Percentiles rank a stretch among this genome's conserved stretches.
phyloP scores from a whole-genome alignment of 2,888 invertebrate genomes.

The Sarcophaga variegata region DNA sequence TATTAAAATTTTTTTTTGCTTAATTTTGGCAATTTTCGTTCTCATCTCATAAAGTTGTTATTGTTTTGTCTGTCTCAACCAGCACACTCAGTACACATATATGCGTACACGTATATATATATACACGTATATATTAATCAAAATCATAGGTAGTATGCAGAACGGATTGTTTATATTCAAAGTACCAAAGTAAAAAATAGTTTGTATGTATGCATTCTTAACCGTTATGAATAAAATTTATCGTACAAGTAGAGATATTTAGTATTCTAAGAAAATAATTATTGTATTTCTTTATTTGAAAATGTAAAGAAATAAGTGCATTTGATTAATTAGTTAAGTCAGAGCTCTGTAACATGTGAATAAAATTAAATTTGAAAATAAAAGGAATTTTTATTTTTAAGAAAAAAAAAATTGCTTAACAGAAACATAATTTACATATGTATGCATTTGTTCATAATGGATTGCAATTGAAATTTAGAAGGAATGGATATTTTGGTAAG shows the following conservation, averaged over 20 bases:
- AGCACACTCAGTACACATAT: conserved; percentile 5
- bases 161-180: too few species aligned
- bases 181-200: neutral
- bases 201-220: conserved; percentile 22
- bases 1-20: neutral
- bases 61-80: conserved; percentile 33
- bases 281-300: neutral
- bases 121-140: neutral
- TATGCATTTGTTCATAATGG: too few species aligned
- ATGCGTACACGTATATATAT: neutral
- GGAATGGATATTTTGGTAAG: too few species aligned
- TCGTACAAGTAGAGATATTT: conserved; percentile 36
- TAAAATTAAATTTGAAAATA: neutral
- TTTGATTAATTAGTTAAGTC: neutral
- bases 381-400: too few species aligned
- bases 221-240: conserved; percentile 28
- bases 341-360: conserved; percentile 3
- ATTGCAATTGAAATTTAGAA: too few species aligned
- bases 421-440: too few species aligned
- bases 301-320: conserved; percentile 10
- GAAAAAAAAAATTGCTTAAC: too few species aligned
- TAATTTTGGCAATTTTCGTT: too few species aligned
- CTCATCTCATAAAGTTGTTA: neutral
- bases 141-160: too few species aligned
- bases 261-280: neutral